Evolutionary conservation across 2,888 invertebrate species (phyloP), one percentile per base, ranked within the genome.

Genomic region (Dryobota labecula): DNA sequence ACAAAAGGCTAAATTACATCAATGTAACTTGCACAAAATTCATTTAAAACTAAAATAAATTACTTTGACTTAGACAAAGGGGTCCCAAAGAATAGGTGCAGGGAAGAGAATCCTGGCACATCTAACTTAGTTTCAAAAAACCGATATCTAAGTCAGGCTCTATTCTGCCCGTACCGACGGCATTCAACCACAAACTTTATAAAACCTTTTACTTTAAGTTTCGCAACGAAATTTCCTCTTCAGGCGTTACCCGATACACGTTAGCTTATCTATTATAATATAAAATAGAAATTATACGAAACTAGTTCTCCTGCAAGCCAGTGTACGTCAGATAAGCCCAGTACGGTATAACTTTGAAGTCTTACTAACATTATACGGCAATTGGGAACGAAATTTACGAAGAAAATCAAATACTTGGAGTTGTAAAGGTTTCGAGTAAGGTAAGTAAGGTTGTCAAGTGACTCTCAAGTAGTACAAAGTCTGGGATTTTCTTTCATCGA

Each of bases 261-360:
- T 79, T 78, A 78, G 78, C 86, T 88, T 89, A 88, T 88, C 90
- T 89, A 84, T 87, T 89, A 80, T 84, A 86, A 86, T 87, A 86
- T 85, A 83, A 87, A 86, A 88, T 84, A 88, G 84, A 86, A 88
- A 88, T 90, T 88, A 88, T 85, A 79, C 56, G 69, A 78, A 83
- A 85, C 87, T 86, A 88, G 85, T 88, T 85, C 60, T 72, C 76
- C 20, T 80, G 78, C 78, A 84, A 83, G 56, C 51, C 58, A 71
- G 71, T 58, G 78, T 76, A 81, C 74, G 80, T 80, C 76, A 86
- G 90, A 90, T 90, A 90, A 90, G 87, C 84, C 70, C 65, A 61
- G 64, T 66, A 74, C 65, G 73, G 83, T 83, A 84, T 86, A 88
- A 90, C 85, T 90, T 90, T 86, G 82, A 82, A 84, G 83, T 82